Evolutionary conservation across 92 coral and sea anemone species (phyloP).

Genomic region (Zoanthus gigantus): DNA sequence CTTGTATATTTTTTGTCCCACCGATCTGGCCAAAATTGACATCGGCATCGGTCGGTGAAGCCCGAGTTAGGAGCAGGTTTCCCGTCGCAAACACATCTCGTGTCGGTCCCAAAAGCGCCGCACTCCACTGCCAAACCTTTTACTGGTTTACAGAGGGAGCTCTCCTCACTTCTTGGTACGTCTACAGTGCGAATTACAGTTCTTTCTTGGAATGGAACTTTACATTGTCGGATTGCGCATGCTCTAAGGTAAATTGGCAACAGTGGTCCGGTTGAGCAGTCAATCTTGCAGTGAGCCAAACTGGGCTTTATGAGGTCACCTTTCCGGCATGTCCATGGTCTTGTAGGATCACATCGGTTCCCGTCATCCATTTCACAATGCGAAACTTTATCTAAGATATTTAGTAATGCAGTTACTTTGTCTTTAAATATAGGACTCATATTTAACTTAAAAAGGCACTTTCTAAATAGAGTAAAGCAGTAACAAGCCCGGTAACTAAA

Average conservation of each 20-base stretch:
- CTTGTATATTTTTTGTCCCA: constrained; percentile 65
- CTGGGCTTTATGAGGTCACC: constrained; percentile 91
- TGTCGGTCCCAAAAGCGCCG: constrained; percentile 84
- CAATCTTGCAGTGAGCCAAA: constrained; percentile 89
- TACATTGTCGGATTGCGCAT: constrained; percentile 93
- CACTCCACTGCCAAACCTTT: constrained; percentile 78
- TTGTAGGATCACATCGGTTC: constrained; percentile 76
- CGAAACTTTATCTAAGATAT: constrained; percentile 68
- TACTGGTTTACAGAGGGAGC: constrained; percentile 92
- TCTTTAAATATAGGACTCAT: constrained; percentile 65
- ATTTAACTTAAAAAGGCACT: constrained; percentile 72
- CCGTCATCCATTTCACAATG: constrained; percentile 93
- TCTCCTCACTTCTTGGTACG: constrained; percentile 81
- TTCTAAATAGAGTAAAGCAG: constrained; percentile 88
- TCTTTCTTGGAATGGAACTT: constrained; percentile 77
- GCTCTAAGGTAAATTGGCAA: constrained; percentile 96
- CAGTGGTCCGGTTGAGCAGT: constrained; percentile 93
- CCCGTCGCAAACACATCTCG: constrained; percentile 98
- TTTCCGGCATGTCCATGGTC: constrained; percentile 88
- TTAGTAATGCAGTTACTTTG: constrained; percentile 67
- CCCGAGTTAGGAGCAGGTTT: constrained; percentile 68
- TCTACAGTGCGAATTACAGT: constrained; percentile 80
- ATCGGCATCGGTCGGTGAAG: constrained; percentile 92
- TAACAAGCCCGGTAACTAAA: constrained; percentile 91
- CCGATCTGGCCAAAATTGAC: constrained; percentile 93